Conservation (phyloP, 2,113 vertebrate species). For the Dascyllus trimaculatus region DNA sequence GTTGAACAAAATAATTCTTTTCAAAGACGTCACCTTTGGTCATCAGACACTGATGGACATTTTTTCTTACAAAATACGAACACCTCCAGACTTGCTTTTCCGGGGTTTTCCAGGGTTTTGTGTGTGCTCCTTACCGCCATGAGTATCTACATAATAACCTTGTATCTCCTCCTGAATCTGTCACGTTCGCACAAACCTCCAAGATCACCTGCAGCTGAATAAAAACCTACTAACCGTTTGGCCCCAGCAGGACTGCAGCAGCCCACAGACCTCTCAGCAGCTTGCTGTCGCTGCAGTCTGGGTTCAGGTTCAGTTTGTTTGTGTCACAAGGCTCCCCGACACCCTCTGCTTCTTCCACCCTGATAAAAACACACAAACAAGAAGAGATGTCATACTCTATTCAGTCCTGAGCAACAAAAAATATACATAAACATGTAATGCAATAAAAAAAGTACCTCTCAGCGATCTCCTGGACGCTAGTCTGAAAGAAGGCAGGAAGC, state of each 20-base stretch:
- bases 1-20: too few relatives aligned
- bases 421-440: background rate
- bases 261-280: constrained; percentile 92
- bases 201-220: too few relatives aligned
- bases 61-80: too few relatives aligned
- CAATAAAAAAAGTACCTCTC: constrained; percentile 77
- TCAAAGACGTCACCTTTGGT: too few relatives aligned
- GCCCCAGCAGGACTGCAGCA: constrained; percentile 86
- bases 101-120: too few relatives aligned
- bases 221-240: constrained; percentile 85
- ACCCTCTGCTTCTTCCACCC: constrained; percentile 92
- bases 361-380: constrained; percentile 66
- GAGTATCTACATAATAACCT: too few relatives aligned
- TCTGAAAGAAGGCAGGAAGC: constrained; percentile 76
- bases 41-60: too few relatives aligned
- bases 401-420: background rate
- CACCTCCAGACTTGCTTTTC: too few relatives aligned
- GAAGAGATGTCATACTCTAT: constrained; percentile 8
- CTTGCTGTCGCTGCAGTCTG: constrained; percentile 88
- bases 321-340: constrained; percentile 92
- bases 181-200: too few relatives aligned
- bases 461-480: constrained; percentile 73
- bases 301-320: constrained; percentile 90
- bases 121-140: too few relatives aligned
- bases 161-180: too few relatives aligned